These are phyloP conservation scores for Colletes collaris DNA, from an alignment of 2,888 invertebrate species.

Conservation along the genomic window DNA sequence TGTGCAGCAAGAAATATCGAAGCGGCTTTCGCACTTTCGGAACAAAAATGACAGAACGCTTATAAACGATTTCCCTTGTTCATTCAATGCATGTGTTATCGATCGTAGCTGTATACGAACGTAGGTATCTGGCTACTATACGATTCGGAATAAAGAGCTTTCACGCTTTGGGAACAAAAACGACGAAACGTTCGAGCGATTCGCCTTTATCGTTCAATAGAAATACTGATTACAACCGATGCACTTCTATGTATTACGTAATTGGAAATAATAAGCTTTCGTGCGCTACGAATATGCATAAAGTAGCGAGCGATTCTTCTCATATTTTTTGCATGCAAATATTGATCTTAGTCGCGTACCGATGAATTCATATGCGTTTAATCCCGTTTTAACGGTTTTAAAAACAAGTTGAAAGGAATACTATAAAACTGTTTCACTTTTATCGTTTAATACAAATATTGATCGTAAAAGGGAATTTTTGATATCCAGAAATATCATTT, in stretches of 20 bases:
- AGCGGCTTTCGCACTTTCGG: background rate
- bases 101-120: constrained; percentile 12
- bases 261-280: constrained; percentile 16
- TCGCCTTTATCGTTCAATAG: background rate
- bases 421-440: too few species aligned
- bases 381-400: background rate
- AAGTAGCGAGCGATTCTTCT: background rate
- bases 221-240: constrained; percentile 12
- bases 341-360: background rate
- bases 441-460: too few species aligned
- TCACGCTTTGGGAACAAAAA: constrained; percentile 8
- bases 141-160: constrained; percentile 27
- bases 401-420: background rate
- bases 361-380: background rate
- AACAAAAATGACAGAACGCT: background rate
- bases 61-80: constrained; percentile 31
- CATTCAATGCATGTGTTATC: constrained; percentile 32
- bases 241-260: constrained; percentile 1
- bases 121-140: background rate
- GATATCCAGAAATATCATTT: too few species aligned
- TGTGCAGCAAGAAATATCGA: constrained; percentile 3
- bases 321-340: constrained; percentile 5
- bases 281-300: background rate
- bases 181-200: constrained; percentile 4
- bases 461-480: too few species aligned